Evolutionary conservation across 2,113 vertebrate genomes (phyloP).

Genomic region (Ia io): DNA sequence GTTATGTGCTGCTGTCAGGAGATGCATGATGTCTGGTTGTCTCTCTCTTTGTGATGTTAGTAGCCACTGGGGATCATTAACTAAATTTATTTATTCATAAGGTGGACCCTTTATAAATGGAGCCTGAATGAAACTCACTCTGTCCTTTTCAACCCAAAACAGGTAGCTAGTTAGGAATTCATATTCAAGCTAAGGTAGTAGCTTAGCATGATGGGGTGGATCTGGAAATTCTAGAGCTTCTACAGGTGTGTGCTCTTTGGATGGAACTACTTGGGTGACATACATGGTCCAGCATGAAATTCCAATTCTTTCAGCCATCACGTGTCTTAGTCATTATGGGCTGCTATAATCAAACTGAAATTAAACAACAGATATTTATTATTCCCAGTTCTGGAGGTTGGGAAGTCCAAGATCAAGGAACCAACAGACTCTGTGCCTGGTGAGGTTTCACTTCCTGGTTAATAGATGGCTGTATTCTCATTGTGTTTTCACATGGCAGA

Average conservation of each 20-base stretch:
- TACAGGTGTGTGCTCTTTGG: neutral
- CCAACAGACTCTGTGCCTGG: neutral
- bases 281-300: neutral
- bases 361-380: neutral
- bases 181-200: neutral
- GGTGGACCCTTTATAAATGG: neutral
- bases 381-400: neutral
- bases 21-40: neutral
- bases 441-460: neutral
- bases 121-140: neutral
- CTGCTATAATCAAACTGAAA: neutral
- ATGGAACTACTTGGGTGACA: neutral
- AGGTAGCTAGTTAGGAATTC: neutral
- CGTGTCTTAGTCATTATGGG: neutral
- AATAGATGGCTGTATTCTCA: neutral
- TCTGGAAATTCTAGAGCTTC: neutral
- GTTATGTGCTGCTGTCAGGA: neutral
- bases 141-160: constrained; percentile 27
- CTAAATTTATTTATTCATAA: constrained; percentile 7
- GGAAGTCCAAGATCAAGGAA: neutral
- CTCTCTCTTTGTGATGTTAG: constrained; percentile 32
- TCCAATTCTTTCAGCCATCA: neutral
- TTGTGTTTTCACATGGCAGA: neutral
- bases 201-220: neutral
- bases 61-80: neutral